Evolutionary conservation across 2,888 invertebrate species (phyloP).

Genomic region (Pseudeuparius sepicola): DNA sequence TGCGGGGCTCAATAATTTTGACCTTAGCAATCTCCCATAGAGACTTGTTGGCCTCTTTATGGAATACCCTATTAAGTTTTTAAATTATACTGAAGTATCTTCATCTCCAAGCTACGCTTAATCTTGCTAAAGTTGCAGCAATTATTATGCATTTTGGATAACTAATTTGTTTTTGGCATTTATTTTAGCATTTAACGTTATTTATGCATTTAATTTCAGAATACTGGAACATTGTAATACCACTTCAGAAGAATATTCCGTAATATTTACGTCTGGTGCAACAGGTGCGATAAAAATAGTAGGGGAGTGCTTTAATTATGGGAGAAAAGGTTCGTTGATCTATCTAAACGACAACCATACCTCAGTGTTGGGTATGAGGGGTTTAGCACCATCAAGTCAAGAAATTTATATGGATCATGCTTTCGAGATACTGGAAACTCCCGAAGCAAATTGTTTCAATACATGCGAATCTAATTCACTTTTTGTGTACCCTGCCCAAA

Average conservation of each 20-base stretch:
- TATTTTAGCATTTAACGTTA: no score
- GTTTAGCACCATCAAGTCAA: conserved; percentile 50
- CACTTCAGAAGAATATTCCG: conserved; percentile 64
- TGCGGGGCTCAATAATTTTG: no score
- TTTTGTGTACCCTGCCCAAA: conserved; percentile 83
- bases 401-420: conserved; percentile 52
- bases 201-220: conserved; percentile 38
- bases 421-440: conserved; percentile 31
- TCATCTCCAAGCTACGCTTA: no score
- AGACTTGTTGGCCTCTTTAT: no score
- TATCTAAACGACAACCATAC: conserved; percentile 91
- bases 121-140: no score
- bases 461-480: conserved; percentile 36
- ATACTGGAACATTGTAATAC: conserved; percentile 81
- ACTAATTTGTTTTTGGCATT: no score
- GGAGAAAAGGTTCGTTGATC: conserved; percentile 46
- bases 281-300: conserved; percentile 77
- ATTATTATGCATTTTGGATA: no score
- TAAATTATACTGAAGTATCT: no score
- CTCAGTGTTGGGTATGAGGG: conserved; percentile 87
- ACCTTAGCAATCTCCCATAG: no score
- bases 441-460: conserved; percentile 1
- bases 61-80: no score
- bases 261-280: conserved; percentile 93
- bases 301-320: conserved; percentile 66